Evolutionary conservation across 2,888 invertebrate genomes (phyloP).

Genomic region (Dysmachus trigonus): DNA sequence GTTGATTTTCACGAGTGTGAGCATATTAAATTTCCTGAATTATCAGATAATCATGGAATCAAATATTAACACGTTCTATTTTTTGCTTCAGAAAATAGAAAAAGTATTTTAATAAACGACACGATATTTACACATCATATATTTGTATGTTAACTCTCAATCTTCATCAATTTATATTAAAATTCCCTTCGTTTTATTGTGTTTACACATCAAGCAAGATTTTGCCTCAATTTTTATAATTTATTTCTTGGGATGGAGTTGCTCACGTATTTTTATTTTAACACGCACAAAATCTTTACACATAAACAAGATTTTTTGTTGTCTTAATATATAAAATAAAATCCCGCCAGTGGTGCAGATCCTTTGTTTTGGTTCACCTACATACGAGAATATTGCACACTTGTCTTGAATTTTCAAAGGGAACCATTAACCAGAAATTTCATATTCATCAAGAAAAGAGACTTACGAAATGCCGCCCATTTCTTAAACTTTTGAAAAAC

Average conservation of each 20-base stretch:
- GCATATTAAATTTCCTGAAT: background rate
- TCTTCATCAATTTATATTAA: background rate
- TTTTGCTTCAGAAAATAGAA: background rate
- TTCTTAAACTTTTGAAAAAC: background rate
- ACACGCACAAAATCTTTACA: no score
- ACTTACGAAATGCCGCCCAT: background rate
- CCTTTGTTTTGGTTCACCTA: background rate
- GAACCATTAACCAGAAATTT: no score
- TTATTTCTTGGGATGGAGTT: background rate
- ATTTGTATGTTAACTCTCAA: background rate
- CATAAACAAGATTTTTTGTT: background rate
- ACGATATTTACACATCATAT: background rate
- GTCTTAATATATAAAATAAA: background rate
- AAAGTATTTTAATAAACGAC: background rate
- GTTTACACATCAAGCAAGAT: background rate
- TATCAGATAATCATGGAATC: background rate
- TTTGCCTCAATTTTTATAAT: background rate
- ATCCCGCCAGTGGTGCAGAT: background rate
- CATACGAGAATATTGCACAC: no score
- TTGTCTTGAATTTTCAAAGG: no score
- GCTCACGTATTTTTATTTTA: background rate
- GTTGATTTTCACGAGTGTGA: background rate
- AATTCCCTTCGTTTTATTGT: background rate
- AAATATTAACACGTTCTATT: background rate
- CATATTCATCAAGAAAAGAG: background rate